phyloP scores from a whole-genome alignment of 2,888 invertebrate species.

The Apamea monoglypha region DNA sequence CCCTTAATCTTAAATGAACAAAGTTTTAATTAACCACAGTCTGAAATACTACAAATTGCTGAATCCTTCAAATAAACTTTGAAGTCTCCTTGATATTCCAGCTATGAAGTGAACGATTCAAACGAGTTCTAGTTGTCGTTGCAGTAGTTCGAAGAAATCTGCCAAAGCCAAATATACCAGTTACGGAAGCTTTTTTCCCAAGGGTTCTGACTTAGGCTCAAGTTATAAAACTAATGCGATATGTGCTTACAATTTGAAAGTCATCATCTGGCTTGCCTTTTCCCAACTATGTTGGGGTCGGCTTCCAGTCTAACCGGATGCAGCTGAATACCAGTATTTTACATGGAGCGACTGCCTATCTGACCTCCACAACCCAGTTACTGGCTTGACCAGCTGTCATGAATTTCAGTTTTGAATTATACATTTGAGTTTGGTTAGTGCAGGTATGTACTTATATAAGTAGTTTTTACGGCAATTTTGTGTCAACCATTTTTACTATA shows the following conservation, averaged over 20 bases:
- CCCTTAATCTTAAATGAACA: too few species aligned
- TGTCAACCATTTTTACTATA: neutral
- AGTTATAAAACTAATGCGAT: too few species aligned
- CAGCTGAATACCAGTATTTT: too few species aligned
- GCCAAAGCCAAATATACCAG: conserved; percentile 26
- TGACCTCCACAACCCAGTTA: too few species aligned
- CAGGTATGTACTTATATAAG: neutral
- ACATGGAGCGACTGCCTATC: too few species aligned
- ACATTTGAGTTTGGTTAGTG: conserved; percentile 4
- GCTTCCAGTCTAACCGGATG: too few species aligned
- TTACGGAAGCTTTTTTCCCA: conserved; percentile 34
- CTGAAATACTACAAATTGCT: too few species aligned
- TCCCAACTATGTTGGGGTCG: too few species aligned
- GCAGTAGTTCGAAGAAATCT: conserved; percentile 13
- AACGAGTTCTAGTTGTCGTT: neutral
- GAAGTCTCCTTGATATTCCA: neutral
- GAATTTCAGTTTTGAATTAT: conserved; percentile 15
- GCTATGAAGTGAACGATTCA: neutral
- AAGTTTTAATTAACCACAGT: too few species aligned
- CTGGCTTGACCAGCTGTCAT: conserved; percentile 2
- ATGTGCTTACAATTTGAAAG: too few species aligned
- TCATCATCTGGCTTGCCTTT: too few species aligned
- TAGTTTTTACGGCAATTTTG: neutral
- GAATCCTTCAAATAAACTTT: neutral
- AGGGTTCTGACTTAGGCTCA: neutral